Evolutionary conservation across 30 jellyfish, hydroid and myxozoan species (phyloP), one percentile per base, ranked within the genome.

Genomic region (Rhopilema esculentum): DNA sequence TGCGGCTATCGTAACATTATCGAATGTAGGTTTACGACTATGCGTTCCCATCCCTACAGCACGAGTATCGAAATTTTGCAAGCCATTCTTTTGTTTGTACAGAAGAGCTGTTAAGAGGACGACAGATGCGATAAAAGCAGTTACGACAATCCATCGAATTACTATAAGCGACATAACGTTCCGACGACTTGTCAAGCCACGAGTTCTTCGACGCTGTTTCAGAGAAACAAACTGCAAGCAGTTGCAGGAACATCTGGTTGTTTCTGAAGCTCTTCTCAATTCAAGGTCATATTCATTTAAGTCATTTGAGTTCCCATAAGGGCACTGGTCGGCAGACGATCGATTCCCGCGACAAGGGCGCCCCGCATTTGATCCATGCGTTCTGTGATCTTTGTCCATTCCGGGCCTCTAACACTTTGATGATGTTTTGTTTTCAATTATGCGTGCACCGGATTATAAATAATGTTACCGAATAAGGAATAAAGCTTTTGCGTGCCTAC

Each of bases 181-280:
- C 16, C 79, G 75, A 21, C 88, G 88, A 32, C 88, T 78, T 28
- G 76, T 29, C 78, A 83, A 52, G 49, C 85, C 31, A 27, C 83
- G 75, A 0, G 85, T 74, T 12, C 72, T 68, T 17, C 91, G 81
- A 1, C 91, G 91, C 28, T 52, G 49, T 28, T 66, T 68, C 71
- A 61, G 49, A 20, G 79, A 27, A 71, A 28, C n/a, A 2, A 72
- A 57, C 20, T 49, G 49, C 69, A 70, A 28, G 66, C 81, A 78
- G 77, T 57, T 62, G 77, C 88, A 57, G 8, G 79, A 57, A 78
- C 88, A 78, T 4, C 69, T 65, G 30, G 64, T 8, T n/a, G 57
- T 12, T 40, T 40, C 57, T 6, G 57, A 12, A 6, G 57, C 6
- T 40, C 57, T 40, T 40, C 57, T 40, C 57, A 40, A 40, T 40